phyloP scores from a whole-genome alignment of 2,888 invertebrate species.

The Lochmaea capreae region DNA sequence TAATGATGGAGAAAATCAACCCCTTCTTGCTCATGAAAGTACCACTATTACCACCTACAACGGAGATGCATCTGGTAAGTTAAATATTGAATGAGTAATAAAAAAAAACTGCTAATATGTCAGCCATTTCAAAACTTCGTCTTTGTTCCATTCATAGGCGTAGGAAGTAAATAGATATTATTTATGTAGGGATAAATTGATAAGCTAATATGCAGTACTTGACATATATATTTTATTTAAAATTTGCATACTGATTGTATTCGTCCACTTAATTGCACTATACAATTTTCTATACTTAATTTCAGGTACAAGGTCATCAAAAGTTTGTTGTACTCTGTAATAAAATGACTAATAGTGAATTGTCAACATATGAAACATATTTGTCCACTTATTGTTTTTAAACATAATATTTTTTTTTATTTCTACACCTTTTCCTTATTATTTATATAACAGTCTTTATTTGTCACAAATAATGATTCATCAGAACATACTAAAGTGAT shows the following conservation, averaged over 20 bases:
- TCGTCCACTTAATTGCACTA: background rate
- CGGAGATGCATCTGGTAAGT: slow-evolving; percentile 52
- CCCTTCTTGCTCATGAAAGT: slow-evolving; percentile 52
- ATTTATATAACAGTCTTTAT: too few relatives aligned
- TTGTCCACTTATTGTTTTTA: background rate
- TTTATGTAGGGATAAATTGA: background rate
- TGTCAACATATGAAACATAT: background rate
- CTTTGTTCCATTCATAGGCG: slow-evolving; percentile 20
- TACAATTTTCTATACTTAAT: background rate
- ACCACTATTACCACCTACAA: slow-evolving; percentile 49
- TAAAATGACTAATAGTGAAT: background rate
- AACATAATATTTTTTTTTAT: too few relatives aligned
- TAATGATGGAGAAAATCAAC: slow-evolving; percentile 53
- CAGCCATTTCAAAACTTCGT: background rate
- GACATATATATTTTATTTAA: background rate
- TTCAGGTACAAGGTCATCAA: background rate
- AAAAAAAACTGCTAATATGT: background rate
- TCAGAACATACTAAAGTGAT: too few relatives aligned
- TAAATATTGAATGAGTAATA: background rate
- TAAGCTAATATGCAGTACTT: background rate
- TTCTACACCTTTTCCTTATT: too few relatives aligned
- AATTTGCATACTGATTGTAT: background rate
- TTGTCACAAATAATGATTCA: too few relatives aligned
- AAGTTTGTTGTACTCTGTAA: background rate
- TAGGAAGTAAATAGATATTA: slow-evolving; percentile 2